Evolutionary conservation across 2,797 vertebrate species (phyloP).

Genomic region (Hipposideros larvatus): DNA sequence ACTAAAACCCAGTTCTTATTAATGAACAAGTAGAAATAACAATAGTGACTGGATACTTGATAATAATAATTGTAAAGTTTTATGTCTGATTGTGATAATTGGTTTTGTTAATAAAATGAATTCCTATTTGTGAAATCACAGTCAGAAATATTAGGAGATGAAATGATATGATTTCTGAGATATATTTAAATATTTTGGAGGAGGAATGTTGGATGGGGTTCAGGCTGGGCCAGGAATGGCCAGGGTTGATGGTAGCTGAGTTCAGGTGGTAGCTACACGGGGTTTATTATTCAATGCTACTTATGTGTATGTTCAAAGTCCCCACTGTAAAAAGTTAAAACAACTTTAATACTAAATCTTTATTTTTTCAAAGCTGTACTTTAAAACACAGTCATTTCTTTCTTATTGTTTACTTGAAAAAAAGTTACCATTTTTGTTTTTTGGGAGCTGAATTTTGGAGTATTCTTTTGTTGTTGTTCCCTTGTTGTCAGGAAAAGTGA

Average conservation of each 20-base stretch:
- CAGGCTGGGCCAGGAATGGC: neutral
- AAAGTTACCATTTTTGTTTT: neutral
- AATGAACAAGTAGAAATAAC: neutral
- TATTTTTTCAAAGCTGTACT: neutral
- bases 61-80: neutral
- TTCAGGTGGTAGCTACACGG: too few species aligned
- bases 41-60: neutral
- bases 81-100: neutral
- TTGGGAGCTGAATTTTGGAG: neutral
- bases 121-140: neutral
- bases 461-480: neutral
- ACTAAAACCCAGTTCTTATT: neutral
- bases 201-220: rapidly evolving
- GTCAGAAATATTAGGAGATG: neutral
- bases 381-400: neutral
- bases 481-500: neutral
- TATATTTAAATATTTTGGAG: neutral
- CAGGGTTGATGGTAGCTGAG: neutral
- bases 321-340: neutral
- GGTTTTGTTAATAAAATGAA: neutral
- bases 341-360: neutral
- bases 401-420: neutral
- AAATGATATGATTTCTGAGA: neutral
- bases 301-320: neutral
- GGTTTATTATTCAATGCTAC: neutral